Conservation (phyloP, 2,797 vertebrate genomes). For the Tenualosa thibaudeaui region DNA sequence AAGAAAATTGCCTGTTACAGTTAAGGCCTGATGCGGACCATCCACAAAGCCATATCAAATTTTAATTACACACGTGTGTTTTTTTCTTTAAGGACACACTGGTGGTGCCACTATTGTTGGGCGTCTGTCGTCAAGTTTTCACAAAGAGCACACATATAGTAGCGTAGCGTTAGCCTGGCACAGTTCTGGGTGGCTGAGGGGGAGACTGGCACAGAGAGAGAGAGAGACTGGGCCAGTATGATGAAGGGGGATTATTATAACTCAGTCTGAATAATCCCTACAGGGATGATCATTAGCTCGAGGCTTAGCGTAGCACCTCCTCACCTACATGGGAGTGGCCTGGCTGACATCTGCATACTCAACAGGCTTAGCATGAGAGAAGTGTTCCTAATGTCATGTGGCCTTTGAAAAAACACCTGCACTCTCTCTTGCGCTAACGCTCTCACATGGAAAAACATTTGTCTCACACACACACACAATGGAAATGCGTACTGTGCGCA, state of each 20-base stretch:
- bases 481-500: too few relatives aligned
- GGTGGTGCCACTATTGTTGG: not conserved
- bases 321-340: not conserved
- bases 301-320: slow-evolving; percentile 4
- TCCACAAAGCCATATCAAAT: not conserved
- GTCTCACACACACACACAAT: not conserved
- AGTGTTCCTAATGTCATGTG: not conserved
- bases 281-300: not conserved
- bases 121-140: not conserved
- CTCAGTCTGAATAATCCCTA: slow-evolving; percentile 27
- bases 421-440: not conserved
- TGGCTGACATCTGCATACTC: not conserved
- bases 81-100: not conserved
- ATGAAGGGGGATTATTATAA: slow-evolving; percentile 25
- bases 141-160: not conserved
- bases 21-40: not conserved
- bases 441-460: not conserved
- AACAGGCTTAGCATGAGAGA: not conserved
- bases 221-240: not conserved
- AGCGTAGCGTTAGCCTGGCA: not conserved
- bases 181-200: not conserved
- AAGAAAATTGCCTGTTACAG: not conserved
- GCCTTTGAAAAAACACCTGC: not conserved
- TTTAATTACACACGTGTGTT: not conserved
- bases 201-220: not conserved